A percentile compares a stretch with the other conserved stretches of the same genome.
Evolutionary conservation across 2,113 vertebrate species (phyloP).

Genomic region (Larimichthys polyactis): DNA sequence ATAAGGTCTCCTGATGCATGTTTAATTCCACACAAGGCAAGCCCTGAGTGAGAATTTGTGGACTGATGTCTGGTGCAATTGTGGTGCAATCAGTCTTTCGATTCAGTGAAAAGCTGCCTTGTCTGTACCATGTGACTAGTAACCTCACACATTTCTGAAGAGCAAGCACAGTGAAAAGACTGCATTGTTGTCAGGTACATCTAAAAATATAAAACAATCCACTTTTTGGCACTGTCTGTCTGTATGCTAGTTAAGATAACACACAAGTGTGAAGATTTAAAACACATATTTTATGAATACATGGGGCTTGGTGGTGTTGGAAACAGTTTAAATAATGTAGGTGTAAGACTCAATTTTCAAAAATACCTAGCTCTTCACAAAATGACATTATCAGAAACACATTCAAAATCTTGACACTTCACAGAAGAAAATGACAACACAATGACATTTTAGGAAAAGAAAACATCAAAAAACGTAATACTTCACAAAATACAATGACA

Average conservation of each 20-base stretch:
- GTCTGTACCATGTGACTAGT: constrained; percentile 45
- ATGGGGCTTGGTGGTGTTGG: not conserved
- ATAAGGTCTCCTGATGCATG: constrained; percentile 31
- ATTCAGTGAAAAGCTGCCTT: constrained; percentile 35
- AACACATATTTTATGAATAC: not conserved
- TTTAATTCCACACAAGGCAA: constrained; percentile 30
- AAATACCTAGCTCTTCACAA: too few relatives aligned
- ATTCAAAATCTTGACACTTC: too few relatives aligned
- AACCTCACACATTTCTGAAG: constrained; percentile 4
- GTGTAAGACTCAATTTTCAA: not conserved
- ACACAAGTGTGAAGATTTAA: not conserved
- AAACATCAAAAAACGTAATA: too few relatives aligned
- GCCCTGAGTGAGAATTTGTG: constrained; percentile 18
- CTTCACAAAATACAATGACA: too few relatives aligned
- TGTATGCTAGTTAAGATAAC: not conserved
- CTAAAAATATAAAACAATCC: not conserved
- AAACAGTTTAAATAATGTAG: not conserved
- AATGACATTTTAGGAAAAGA: too few relatives aligned
- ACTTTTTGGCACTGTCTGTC: not conserved
- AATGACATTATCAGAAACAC: too few relatives aligned
- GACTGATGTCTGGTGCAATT: constrained; percentile 53
- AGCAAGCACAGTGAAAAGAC: constrained; percentile 24
- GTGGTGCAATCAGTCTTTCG: constrained; percentile 64
- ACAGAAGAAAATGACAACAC: too few relatives aligned
- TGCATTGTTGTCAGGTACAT: constrained; percentile 23